Percentiles rank a stretch among this genome's conserved stretches.
Evolutionary conservation across 1,140 invertebrate species (phyloP).

Genomic region (Bicyclus anynana): DNA sequence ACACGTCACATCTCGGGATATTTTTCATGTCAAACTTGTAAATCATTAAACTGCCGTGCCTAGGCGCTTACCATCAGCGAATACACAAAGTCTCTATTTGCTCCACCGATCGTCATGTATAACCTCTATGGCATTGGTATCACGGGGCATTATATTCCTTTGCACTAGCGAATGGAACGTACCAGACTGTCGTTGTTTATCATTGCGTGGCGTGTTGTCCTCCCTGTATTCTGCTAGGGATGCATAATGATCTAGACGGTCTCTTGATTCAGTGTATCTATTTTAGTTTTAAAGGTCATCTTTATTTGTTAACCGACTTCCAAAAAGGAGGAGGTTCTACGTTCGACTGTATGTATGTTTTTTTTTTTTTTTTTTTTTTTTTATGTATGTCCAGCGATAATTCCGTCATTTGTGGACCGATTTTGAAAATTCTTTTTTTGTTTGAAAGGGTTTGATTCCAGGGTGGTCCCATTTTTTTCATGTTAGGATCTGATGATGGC

Average conservation of each 20-base stretch:
- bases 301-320: slow-evolving; percentile 18
- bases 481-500: too few relatives aligned
- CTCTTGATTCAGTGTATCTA: slow-evolving; percentile 35
- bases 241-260: slow-evolving; percentile 41
- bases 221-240: slow-evolving; percentile 29
- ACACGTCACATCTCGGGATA: slow-evolving; percentile 33
- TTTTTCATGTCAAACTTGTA: slow-evolving; percentile 47
- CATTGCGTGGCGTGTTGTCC: slow-evolving; percentile 32
- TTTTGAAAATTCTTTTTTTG: too few relatives aligned
- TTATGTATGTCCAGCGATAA: too few relatives aligned
- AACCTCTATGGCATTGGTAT: slow-evolving; percentile 6
- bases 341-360: too few relatives aligned
- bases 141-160: slow-evolving; percentile 13
- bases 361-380: too few relatives aligned
- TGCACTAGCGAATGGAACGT: slow-evolving; percentile 11
- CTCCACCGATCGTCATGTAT: not conserved
- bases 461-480: too few relatives aligned
- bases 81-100: slow-evolving; percentile 3
- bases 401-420: too few relatives aligned
- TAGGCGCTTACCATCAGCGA: slow-evolving; percentile 31
- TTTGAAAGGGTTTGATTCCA: too few relatives aligned
- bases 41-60: slow-evolving; percentile 32
- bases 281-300: slow-evolving; percentile 32
- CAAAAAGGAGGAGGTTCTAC: too few relatives aligned
- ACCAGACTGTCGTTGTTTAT: slow-evolving; percentile 33